phyloP scores from a whole-genome alignment of 2,888 invertebrate genomes.

The Zaprionus bogoriensis region DNA sequence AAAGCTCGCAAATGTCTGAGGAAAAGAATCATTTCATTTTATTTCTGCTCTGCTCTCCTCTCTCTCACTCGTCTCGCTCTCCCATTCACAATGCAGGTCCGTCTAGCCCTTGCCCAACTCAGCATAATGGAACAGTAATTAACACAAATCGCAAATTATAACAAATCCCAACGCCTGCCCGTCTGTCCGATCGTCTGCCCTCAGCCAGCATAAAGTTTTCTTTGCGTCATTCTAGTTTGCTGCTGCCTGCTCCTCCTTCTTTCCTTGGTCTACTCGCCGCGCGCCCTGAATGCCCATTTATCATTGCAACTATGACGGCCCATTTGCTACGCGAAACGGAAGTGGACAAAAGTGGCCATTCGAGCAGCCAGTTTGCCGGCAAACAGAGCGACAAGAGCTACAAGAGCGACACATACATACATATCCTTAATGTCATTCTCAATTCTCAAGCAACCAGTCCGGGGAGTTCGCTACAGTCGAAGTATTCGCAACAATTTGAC shows the following conservation, averaged over 20 bases:
- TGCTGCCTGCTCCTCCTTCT: background rate
- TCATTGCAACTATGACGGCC: constrained; percentile 69
- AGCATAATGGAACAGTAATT: constrained; percentile 67
- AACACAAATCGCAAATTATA: constrained; percentile 74
- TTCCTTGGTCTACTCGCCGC: constrained; percentile 25
- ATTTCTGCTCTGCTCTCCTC: background rate
- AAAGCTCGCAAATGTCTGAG: background rate
- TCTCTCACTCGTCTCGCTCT: background rate
- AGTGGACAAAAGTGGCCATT: constrained; percentile 61
- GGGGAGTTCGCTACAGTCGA: constrained; percentile 14
- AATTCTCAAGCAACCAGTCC: constrained; percentile 56
- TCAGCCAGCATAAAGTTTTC: constrained; percentile 41
- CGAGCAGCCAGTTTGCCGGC: constrained; percentile 49
- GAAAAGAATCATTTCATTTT: background rate
- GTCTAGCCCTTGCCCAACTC: constrained; percentile 8
- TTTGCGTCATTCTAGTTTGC: constrained; percentile 34
- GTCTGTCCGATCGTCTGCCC: constrained; percentile 16
- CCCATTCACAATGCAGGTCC: background rate
- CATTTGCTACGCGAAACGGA: constrained; percentile 61
- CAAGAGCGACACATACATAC: constrained; percentile 45
- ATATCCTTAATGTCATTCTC: constrained; percentile 68
- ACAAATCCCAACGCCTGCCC: constrained; percentile 48
- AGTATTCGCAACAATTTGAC: constrained; percentile 72
- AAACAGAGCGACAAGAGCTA: background rate
- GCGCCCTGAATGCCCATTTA: constrained; percentile 58